Conservation (phyloP, 2,797 vertebrate genomes). For the Gambelia wislizenii region DNA sequence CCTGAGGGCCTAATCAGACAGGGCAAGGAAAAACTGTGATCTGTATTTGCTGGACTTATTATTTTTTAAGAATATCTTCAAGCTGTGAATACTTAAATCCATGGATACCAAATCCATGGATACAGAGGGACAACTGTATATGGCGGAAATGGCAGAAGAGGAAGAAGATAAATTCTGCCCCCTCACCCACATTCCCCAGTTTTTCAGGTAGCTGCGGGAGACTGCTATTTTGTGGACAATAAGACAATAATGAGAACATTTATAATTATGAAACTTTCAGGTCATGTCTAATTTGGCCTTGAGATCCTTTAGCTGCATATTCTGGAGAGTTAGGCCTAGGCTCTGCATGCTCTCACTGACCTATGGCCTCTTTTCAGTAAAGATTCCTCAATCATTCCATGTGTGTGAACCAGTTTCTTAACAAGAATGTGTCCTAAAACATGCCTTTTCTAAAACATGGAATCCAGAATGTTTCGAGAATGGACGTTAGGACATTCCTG, state of each 20-base stretch:
- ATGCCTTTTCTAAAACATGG: neutral
- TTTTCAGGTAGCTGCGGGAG: neutral
- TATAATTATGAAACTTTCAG: neutral
- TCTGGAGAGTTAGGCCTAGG: neutral
- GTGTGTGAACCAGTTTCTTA: neutral
- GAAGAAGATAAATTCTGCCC: neutral
- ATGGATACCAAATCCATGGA: too few relatives aligned
- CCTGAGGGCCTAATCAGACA: neutral
- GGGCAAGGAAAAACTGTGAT: neutral
- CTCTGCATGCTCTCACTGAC: neutral
- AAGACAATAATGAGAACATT: too few relatives aligned
- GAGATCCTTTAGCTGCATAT: neutral
- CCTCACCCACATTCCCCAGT: neutral
- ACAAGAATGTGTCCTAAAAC: neutral
- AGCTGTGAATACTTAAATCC: too few relatives aligned
- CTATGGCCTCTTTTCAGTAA: neutral
- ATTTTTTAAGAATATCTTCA: too few relatives aligned
- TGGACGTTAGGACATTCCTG: neutral
- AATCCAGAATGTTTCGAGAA: neutral
- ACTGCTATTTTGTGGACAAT: neutral
- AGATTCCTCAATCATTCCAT: neutral
- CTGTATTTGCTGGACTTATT: neutral
- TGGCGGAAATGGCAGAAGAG: neutral
- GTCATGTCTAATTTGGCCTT: neutral
- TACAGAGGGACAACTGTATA: too few relatives aligned